Conservation (phyloP, 1,140 invertebrate species). For the Papilio polytes region DNA sequence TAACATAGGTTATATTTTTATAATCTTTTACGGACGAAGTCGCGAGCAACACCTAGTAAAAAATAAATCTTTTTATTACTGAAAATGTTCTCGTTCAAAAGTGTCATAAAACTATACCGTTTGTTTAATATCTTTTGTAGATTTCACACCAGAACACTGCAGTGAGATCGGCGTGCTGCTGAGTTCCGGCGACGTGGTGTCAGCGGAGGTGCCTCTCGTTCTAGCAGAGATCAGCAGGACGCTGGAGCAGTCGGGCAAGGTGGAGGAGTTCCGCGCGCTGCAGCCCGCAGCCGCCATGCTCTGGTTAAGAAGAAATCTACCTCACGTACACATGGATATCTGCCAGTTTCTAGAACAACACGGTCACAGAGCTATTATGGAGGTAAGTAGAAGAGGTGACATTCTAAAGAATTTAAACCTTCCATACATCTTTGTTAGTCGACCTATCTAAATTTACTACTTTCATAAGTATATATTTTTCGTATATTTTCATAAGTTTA, state of each 20-base stretch:
- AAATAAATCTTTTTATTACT: too few relatives aligned
- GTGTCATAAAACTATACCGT: too few relatives aligned
- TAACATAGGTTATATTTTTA: too few relatives aligned
- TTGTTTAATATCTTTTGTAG: slow-evolving; percentile 65
- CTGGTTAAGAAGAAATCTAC: slow-evolving; percentile 85
- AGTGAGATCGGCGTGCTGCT: slow-evolving; percentile 86
- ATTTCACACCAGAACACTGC: slow-evolving; percentile 85
- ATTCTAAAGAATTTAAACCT: neutral
- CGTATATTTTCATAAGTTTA: too few relatives aligned
- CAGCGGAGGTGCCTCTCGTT: slow-evolving; percentile 86
- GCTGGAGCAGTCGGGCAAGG: slow-evolving; percentile 79
- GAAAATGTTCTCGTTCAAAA: too few relatives aligned
- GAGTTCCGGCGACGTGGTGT: slow-evolving; percentile 88
- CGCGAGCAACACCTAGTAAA: too few relatives aligned
- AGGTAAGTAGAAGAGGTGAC: slow-evolving; percentile 80
- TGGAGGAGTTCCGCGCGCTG: slow-evolving; percentile 84
- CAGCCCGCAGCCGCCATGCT: slow-evolving; percentile 81
- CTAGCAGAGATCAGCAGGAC: slow-evolving; percentile 84
- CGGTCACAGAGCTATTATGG: slow-evolving; percentile 90
- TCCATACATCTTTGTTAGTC: too few relatives aligned
- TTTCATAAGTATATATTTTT: too few relatives aligned
- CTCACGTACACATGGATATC: slow-evolving; percentile 81
- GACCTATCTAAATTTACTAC: too few relatives aligned
- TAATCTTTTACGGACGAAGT: too few relatives aligned
- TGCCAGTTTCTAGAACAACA: slow-evolving; percentile 87